phyloP scores from a whole-genome alignment of 2,888 invertebrate genomes.

The Hartigia nigra region DNA sequence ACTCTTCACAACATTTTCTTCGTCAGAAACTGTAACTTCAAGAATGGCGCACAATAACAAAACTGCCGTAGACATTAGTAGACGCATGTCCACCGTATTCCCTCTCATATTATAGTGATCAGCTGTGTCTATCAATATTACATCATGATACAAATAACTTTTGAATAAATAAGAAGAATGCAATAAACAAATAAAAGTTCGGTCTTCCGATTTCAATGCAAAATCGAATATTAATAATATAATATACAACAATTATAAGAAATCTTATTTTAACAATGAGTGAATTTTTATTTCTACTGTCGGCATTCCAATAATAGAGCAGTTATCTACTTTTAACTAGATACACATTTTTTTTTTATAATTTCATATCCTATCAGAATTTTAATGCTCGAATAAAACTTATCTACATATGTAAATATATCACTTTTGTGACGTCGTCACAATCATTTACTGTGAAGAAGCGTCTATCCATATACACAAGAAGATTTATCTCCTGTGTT shows the following conservation, averaged over 20 bases:
- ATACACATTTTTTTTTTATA: background rate
- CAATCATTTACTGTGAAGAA: background rate
- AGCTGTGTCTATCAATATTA: background rate
- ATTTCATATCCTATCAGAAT: background rate
- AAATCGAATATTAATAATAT: background rate
- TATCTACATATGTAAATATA: background rate
- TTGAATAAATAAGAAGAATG: background rate
- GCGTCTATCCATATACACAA: background rate
- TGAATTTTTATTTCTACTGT: constrained; percentile 22
- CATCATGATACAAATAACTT: background rate
- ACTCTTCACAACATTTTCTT: background rate
- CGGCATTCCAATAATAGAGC: background rate
- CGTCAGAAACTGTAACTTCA: background rate
- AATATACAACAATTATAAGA: background rate
- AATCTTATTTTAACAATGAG: constrained; percentile 9
- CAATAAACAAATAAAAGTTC: background rate
- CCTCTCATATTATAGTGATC: background rate
- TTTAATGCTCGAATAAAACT: background rate
- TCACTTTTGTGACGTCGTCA: background rate
- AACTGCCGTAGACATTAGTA: background rate
- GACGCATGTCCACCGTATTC: background rate
- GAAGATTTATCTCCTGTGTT: background rate
- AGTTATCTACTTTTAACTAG: background rate
- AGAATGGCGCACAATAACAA: background rate
- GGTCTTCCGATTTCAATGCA: background rate